A percentile compares a stretch with the other conserved stretches of the same genome.
phyloP scores from a whole-genome alignment of 2,113 vertebrate species.

The Tiliqua scincoides region DNA sequence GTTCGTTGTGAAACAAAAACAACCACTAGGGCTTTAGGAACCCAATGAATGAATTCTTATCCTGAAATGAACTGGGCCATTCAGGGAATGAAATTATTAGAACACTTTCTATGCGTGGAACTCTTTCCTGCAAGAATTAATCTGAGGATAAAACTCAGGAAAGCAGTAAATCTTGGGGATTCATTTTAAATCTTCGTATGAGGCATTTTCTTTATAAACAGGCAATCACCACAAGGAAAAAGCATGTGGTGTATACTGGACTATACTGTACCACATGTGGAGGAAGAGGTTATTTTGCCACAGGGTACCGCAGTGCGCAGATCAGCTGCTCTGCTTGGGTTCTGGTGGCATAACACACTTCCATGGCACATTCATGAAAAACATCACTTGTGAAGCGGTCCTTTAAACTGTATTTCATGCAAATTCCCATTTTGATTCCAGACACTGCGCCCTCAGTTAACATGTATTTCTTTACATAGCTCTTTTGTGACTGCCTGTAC shows the following conservation, averaged over 20 bases:
- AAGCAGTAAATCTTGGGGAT: not conserved
- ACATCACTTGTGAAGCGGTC: not conserved
- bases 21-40: constrained; percentile 26
- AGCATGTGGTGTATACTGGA: not conserved
- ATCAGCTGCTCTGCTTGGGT: not conserved
- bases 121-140: not conserved
- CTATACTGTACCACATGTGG: not conserved
- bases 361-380: not conserved
- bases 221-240: not conserved
- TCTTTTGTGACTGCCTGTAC: not conserved
- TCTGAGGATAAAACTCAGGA: not conserved
- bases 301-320: not conserved
- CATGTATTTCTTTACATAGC: not conserved
- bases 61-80: constrained; percentile 25
- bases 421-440: not conserved
- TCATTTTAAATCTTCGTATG: not conserved
- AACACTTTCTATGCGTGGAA: not conserved
- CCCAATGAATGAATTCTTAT: constrained; percentile 22
- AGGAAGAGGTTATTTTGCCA: not conserved
- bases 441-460: not conserved
- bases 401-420: not conserved
- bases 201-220: not conserved
- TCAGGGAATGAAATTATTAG: not conserved
- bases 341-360: not conserved
- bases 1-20: constrained; percentile 47